Evolutionary conservation across 2,113 vertebrate species (phyloP).

Genomic region (Gobiocypris rarus): DNA sequence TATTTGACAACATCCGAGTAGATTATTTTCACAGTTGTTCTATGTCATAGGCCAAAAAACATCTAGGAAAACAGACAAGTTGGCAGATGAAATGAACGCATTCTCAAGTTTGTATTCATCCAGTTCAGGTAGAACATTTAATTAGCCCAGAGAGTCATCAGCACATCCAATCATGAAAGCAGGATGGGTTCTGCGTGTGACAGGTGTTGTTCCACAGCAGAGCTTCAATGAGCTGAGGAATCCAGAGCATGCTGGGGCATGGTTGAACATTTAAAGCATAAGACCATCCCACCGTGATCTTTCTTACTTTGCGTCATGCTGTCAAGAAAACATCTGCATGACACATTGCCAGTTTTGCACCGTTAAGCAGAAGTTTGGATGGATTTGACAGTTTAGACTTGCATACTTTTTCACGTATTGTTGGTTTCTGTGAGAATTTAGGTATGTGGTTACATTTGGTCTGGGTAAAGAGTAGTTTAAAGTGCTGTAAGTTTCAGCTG

Average conservation of each 20-base stretch:
- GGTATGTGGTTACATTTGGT: not conserved
- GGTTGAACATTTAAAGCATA: not conserved
- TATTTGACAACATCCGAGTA: not conserved
- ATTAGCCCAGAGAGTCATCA: not conserved
- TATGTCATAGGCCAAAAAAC: not conserved
- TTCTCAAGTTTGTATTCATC: not conserved
- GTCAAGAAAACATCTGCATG: constrained; percentile 8
- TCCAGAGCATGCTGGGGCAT: constrained; percentile 22
- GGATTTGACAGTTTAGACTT: not conserved
- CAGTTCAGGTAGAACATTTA: not conserved
- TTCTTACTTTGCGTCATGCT: not conserved
- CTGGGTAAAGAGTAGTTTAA: not conserved
- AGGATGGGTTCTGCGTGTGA: not conserved
- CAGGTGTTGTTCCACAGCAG: not conserved
- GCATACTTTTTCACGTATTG: not conserved
- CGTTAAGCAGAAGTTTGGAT: not conserved
- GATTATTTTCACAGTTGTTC: not conserved
- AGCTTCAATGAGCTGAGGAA: not conserved
- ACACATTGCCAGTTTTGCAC: no score
- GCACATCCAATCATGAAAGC: not conserved
- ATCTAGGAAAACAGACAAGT: not conserved
- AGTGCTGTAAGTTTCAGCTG: not conserved
- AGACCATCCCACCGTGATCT: constrained; percentile 13
- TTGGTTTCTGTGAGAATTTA: not conserved
- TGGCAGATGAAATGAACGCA: not conserved